Percentiles rank a stretch among this genome's conserved stretches.
These are phyloP conservation scores for Pristionchus mayeri DNA, from an alignment of 2,888 invertebrate genomes.

Conservation along the genomic window DNA sequence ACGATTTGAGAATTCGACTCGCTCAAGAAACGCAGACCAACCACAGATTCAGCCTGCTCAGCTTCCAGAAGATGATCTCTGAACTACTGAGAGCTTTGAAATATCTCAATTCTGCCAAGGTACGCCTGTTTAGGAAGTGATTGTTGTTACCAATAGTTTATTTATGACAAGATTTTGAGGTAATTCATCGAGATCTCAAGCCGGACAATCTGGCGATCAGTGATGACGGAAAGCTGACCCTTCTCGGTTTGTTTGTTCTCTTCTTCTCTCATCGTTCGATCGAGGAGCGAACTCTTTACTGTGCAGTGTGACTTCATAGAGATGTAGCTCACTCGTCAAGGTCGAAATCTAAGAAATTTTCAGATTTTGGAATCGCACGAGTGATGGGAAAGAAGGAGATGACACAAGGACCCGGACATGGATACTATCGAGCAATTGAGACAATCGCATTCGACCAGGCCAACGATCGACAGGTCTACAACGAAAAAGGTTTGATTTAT, in stretches of 20 bases:
- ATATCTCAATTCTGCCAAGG: background rate
- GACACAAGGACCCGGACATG: background rate
- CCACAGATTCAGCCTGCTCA: background rate
- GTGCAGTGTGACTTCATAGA: too few species aligned
- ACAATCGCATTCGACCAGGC: background rate
- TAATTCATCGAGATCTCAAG: conserved; percentile 7
- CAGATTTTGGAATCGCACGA: conserved; percentile 9
- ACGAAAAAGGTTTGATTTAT: conserved; percentile 9
- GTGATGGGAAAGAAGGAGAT: background rate
- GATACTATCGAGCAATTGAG: background rate
- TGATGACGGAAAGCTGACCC: background rate
- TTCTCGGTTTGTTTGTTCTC: background rate
- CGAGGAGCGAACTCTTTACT: too few species aligned
- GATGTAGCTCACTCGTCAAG: too few species aligned
- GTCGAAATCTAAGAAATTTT: background rate
- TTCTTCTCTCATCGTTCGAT: too few species aligned
- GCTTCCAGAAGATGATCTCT: background rate
- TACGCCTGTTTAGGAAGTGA: background rate
- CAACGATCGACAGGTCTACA: background rate
- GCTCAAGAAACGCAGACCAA: background rate
- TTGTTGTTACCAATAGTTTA: background rate
- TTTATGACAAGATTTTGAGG: background rate
- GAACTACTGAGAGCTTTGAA: background rate
- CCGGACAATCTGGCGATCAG: background rate
- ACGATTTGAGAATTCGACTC: background rate